These are phyloP conservation scores for Exocentrus adspersus DNA, from an alignment of 2,888 invertebrate species.

Conservation along the genomic window DNA sequence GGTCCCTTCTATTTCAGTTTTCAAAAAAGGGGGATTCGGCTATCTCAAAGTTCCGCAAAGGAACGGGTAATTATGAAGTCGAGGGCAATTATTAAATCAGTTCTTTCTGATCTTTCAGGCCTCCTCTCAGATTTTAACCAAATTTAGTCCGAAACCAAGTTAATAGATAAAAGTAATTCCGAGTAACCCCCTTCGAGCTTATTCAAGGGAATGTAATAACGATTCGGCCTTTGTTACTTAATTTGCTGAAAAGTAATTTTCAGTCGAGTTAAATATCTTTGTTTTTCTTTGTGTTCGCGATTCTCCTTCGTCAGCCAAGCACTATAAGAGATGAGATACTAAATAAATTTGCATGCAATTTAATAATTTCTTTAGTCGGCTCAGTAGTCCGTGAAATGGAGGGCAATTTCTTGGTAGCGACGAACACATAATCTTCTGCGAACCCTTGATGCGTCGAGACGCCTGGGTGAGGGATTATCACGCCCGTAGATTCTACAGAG, in stretches of 20 bases:
- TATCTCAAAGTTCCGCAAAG: not conserved
- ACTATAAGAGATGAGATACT: slow-evolving; percentile 31
- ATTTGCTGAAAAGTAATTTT: slow-evolving; percentile 28
- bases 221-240: slow-evolving; percentile 28
- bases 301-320: slow-evolving; percentile 10
- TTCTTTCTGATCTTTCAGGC: not conserved
- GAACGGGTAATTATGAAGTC: not conserved
- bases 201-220: slow-evolving; percentile 31
- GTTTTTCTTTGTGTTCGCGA: slow-evolving; percentile 27
- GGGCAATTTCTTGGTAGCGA: slow-evolving; percentile 31
- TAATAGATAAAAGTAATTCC: slow-evolving; percentile 5
- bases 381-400: slow-evolving; percentile 31
- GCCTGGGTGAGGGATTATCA: slow-evolving; percentile 22
- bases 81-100: not conserved
- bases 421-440: slow-evolving; percentile 22
- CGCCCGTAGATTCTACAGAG: slow-evolving; percentile 16
- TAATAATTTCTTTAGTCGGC: slow-evolving; percentile 30
- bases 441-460: slow-evolving; percentile 20
- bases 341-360: slow-evolving; percentile 33
- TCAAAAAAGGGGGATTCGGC: no score
- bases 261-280: slow-evolving; percentile 28
- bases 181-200: slow-evolving; percentile 4
- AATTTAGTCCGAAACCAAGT: not conserved
- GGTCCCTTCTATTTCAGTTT: no score
- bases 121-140: not conserved